Conservation (phyloP, 2,797 vertebrate genomes). For the Lepus townsendii region DNA sequence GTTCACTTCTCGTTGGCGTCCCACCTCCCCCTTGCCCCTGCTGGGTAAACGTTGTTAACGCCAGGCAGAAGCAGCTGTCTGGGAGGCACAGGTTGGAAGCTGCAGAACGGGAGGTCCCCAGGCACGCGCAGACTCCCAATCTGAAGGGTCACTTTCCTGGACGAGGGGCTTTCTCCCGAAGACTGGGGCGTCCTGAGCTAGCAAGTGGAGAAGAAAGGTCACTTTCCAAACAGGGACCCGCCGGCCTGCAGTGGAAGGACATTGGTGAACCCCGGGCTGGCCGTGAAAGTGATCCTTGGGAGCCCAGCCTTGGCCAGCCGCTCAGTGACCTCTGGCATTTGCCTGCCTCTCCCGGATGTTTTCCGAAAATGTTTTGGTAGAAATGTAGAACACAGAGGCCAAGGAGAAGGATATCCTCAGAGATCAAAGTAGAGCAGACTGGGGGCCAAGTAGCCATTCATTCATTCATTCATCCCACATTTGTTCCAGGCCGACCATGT, state of each 20-base stretch:
- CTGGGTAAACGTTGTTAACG: background rate
- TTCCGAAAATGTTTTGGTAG: conserved; percentile 17
- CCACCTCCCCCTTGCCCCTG: background rate
- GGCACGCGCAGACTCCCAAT: background rate
- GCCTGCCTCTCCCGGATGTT: conserved; percentile 4
- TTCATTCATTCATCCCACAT: background rate
- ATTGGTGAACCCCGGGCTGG: background rate
- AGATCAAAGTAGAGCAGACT: background rate
- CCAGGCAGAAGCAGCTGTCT: background rate
- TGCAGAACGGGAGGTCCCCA: background rate
- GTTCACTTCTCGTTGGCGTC: background rate
- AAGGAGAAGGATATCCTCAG: background rate
- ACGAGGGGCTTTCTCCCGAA: background rate
- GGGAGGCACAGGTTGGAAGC: background rate
- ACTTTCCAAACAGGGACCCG: fast-evolving
- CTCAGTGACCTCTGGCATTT: background rate
- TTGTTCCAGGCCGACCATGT: background rate
- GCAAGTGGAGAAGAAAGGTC: background rate
- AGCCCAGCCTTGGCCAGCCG: background rate
- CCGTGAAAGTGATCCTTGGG: background rate
- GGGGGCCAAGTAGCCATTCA: background rate
- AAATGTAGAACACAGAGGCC: background rate
- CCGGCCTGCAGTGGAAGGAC: background rate
- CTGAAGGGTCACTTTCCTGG: background rate
- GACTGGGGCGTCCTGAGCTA: background rate